Conservation (phyloP, 2,888 invertebrate genomes). For the Onthophagus sagittarius region DNA sequence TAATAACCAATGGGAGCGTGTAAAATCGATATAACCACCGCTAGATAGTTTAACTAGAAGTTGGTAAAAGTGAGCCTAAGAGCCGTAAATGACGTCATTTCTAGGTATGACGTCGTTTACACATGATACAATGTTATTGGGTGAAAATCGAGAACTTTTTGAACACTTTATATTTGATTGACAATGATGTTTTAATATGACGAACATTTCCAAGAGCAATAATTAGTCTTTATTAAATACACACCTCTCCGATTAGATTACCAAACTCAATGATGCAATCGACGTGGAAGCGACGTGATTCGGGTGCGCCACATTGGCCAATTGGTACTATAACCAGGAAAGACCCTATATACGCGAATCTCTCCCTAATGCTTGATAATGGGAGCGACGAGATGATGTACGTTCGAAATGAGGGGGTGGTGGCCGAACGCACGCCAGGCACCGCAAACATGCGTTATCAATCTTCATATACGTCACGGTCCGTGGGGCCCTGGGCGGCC, state of each 20-base stretch:
- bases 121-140: too few species aligned
- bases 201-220: too few species aligned
- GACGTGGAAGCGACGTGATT: neutral
- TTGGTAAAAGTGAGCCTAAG: too few species aligned
- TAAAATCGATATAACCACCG: too few species aligned
- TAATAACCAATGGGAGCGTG: too few species aligned
- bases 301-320: neutral
- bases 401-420: neutral
- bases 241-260: neutral
- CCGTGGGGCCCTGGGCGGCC: neutral
- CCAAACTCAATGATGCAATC: neutral
- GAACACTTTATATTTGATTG: too few species aligned
- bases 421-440: neutral
- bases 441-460: constrained; percentile 12
- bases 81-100: too few species aligned
- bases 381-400: constrained; percentile 2
- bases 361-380: neutral
- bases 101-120: too few species aligned
- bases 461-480: constrained; percentile 10
- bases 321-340: neutral
- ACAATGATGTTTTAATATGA: too few species aligned
- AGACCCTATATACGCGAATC: neutral
- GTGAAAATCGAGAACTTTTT: too few species aligned
- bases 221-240: neutral
- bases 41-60: too few species aligned